phyloP scores from a whole-genome alignment of 2,113 vertebrate species.

The Gopherus flavomarginatus region DNA sequence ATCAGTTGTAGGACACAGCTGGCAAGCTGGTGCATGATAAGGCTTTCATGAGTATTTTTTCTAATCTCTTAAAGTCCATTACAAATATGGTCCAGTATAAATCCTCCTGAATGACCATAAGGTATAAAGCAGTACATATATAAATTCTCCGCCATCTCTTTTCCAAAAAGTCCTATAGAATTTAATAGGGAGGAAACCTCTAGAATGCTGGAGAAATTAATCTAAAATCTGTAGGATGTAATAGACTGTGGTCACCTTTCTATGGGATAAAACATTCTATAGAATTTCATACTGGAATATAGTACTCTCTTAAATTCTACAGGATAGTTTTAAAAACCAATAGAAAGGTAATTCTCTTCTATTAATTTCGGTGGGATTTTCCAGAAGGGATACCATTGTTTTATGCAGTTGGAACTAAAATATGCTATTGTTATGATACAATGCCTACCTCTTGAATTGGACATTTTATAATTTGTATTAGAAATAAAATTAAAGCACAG shows the following conservation, averaged over 20 bases:
- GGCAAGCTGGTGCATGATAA: background rate
- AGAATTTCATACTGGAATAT: background rate
- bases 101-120: background rate
- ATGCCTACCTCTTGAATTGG: background rate
- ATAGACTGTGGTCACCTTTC: background rate
- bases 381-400: background rate
- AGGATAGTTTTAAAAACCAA: background rate
- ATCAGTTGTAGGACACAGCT: background rate
- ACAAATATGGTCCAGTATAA: background rate
- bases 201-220: too few species aligned
- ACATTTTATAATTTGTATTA: background rate
- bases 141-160: background rate
- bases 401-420: background rate
- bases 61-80: conserved; percentile 27
- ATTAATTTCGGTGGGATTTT: rapidly evolving
- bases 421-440: background rate
- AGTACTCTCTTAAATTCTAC: too few species aligned
- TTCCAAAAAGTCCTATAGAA: background rate
- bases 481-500: conserved; percentile 27
- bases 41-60: conserved; percentile 1
- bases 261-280: background rate
- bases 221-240: background rate
- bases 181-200: background rate
- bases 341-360: background rate
- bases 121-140: background rate